A percentile compares a stretch with the other conserved stretches of the same genome.
phyloP scores from a whole-genome alignment of 2,888 invertebrate genomes.

The Chrysolina americana region DNA sequence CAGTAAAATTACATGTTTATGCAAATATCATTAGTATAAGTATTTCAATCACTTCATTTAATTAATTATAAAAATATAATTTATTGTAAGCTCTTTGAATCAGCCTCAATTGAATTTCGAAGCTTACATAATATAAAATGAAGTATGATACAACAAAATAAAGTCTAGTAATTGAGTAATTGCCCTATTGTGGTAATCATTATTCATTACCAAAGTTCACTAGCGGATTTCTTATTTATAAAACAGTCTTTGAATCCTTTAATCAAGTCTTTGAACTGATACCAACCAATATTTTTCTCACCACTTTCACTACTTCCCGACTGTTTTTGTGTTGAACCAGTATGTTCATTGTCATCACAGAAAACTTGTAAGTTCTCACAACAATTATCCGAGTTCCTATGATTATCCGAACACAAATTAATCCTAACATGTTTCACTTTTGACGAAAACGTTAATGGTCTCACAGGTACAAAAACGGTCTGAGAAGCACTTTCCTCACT shows the following conservation, averaged over 20 bases:
- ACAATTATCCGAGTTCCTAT: constrained; percentile 55
- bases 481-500: constrained; percentile 25
- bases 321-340: constrained; percentile 6
- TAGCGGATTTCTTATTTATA: constrained; percentile 73
- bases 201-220: constrained; percentile 70
- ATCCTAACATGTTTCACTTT: constrained; percentile 60
- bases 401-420: constrained; percentile 55
- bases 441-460: constrained; percentile 55
- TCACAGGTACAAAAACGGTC: constrained; percentile 67
- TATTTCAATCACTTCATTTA: no score
- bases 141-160: background rate
- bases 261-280: constrained; percentile 72
- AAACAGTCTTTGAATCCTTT: constrained; percentile 75
- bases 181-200: background rate
- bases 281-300: constrained; percentile 67
- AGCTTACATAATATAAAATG: no score
- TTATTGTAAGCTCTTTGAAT: no score
- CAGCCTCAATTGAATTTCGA: no score
- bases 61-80: no score
- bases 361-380: constrained; percentile 62
- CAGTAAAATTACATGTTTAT: no score
- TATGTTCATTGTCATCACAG: constrained; percentile 52
- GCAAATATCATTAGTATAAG: no score
- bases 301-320: constrained; percentile 34
- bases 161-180: background rate